phyloP scores from a whole-genome alignment of 2,113 vertebrate genomes.

The Sciurus niger region DNA sequence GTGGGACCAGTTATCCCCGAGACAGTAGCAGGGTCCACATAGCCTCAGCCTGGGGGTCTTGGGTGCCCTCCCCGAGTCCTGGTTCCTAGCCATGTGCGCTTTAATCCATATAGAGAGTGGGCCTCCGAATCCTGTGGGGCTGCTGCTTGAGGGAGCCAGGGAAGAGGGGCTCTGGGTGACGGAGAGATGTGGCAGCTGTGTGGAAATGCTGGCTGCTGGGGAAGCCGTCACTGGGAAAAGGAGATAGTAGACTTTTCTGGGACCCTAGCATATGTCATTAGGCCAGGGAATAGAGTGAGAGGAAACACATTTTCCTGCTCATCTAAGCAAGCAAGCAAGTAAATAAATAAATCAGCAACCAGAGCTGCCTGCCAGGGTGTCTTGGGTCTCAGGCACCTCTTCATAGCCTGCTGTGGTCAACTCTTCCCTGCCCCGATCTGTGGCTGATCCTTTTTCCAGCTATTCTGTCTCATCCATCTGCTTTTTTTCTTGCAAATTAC shows the following conservation, averaged over 20 bases:
- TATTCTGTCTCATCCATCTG: conserved; percentile 2
- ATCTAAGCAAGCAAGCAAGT: neutral
- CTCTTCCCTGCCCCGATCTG: neutral
- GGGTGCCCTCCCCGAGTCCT: neutral
- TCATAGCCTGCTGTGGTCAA: neutral
- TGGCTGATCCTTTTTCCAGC: neutral
- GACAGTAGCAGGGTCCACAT: neutral
- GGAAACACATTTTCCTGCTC: conserved; percentile 37
- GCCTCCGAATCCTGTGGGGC: neutral
- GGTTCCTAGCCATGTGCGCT: neutral
- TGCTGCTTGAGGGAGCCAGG: neutral
- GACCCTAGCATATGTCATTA: neutral
- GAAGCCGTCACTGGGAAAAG: neutral
- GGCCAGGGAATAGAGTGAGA: neutral
- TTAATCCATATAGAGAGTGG: neutral
- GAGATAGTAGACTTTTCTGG: neutral
- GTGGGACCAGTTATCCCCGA: neutral
- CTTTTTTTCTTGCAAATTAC: conserved; percentile 3
- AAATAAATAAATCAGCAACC: too few species aligned
- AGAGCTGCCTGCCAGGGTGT: neutral
- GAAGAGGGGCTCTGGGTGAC: neutral
- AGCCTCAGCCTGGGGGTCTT: neutral
- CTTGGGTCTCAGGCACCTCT: neutral
- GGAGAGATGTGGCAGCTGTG: neutral
- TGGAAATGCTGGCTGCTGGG: neutral